Evolutionary conservation across 2,113 vertebrate genomes (phyloP).

Genomic region (Bubo blakistoni): DNA sequence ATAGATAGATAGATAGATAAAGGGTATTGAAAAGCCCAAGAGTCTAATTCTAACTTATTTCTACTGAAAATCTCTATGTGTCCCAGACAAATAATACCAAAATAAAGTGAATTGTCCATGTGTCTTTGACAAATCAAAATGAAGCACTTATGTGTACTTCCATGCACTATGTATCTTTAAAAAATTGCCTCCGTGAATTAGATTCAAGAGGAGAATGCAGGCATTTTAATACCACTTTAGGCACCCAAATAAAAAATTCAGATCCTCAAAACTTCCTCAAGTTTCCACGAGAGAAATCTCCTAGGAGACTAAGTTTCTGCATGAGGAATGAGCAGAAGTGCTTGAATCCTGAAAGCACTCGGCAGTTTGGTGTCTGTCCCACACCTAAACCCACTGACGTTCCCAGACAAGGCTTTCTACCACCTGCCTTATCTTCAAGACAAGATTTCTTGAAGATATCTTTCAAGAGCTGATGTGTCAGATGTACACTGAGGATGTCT

Average conservation of each 20-base stretch:
- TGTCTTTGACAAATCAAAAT: neutral
- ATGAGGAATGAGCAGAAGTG: neutral
- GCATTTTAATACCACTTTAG: neutral
- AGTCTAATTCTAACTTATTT: neutral
- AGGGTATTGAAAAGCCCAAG: neutral
- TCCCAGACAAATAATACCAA: neutral
- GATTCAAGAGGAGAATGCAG: neutral
- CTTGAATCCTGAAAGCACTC: neutral
- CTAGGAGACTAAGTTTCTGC: neutral
- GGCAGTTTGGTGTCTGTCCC: neutral
- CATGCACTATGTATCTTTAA: neutral
- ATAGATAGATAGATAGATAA: neutral
- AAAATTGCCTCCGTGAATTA: neutral
- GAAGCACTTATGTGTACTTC: neutral
- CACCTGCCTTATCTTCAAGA: neutral
- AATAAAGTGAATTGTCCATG: neutral
- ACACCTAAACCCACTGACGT: neutral
- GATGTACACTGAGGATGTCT: fast-evolving
- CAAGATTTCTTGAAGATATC: neutral
- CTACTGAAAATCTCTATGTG: neutral
- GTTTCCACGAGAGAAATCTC: neutral
- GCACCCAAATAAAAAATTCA: neutral
- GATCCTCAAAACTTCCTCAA: neutral
- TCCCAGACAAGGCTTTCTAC: neutral
- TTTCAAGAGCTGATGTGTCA: neutral